Evolutionary conservation across 2,113 vertebrate species (phyloP).

Genomic region (Porphyrio hochstetteri): DNA sequence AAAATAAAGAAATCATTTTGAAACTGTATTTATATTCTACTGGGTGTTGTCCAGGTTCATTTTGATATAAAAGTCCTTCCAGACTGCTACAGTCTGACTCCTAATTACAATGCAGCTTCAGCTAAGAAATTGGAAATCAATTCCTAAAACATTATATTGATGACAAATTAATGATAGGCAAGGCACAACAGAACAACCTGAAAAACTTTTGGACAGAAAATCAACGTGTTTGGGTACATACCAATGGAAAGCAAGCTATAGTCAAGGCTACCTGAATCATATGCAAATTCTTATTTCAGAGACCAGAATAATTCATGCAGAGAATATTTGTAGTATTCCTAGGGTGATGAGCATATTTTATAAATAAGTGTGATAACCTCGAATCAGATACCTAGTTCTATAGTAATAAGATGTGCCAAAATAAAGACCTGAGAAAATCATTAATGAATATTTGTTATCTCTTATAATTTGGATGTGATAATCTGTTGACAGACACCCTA

Average conservation of each 20-base stretch:
- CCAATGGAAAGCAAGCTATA: background rate
- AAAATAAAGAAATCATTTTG: background rate
- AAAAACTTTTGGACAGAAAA: constrained; percentile 8
- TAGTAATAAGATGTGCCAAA: background rate
- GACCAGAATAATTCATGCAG: background rate
- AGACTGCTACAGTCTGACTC: background rate
- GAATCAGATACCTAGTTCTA: background rate
- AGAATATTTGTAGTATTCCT: background rate
- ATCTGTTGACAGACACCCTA: background rate
- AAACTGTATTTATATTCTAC: background rate
- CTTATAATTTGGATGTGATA: background rate
- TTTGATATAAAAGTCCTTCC: background rate
- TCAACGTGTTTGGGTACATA: background rate
- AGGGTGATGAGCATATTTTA: background rate
- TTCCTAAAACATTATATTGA: constrained; percentile 16
- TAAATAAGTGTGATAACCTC: background rate
- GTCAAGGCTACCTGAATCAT: background rate
- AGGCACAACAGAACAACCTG: background rate
- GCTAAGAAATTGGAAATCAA: constrained; percentile 26
- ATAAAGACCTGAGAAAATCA: background rate
- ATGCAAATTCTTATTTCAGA: background rate
- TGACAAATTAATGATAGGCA: background rate
- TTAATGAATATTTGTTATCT: background rate
- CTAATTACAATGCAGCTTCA: background rate
- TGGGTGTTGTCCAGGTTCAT: background rate